Evolutionary conservation across 2,888 invertebrate genomes (phyloP).

Genomic region (Athalia rosae): DNA sequence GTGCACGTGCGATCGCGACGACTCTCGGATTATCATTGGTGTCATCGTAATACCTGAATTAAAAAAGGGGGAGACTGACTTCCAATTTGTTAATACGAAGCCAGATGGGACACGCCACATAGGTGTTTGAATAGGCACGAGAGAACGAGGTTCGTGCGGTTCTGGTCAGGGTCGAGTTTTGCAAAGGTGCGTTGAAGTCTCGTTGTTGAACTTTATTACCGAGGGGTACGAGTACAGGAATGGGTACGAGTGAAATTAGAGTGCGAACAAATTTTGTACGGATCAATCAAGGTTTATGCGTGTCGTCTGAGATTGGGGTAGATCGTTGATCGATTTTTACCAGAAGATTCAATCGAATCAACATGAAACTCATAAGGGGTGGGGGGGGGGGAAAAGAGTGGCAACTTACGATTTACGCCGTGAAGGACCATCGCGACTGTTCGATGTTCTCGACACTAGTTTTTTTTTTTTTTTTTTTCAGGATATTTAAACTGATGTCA

Average conservation of each 20-base stretch:
- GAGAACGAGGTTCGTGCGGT: neutral
- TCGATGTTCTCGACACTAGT: constrained; percentile 51
- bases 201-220: neutral
- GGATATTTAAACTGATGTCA: neutral
- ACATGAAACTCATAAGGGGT: neutral
- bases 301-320: too few species aligned
- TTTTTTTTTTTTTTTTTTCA: neutral
- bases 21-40: too few species aligned
- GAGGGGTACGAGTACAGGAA: neutral
- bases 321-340: too few species aligned
- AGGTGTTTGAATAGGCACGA: neutral
- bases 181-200: neutral
- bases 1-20: too few species aligned
- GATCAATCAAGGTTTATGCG: too few species aligned
- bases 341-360: neutral
- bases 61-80: neutral
- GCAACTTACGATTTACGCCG: constrained; percentile 71
- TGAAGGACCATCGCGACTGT: constrained; percentile 70
- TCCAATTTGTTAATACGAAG: constrained; percentile 1
- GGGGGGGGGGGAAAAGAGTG: neutral
- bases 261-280: neutral
- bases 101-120: constrained; percentile 11
- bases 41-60: neutral
- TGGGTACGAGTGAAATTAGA: neutral
- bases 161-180: constrained; percentile 33